Base-by-base conservation (phyloP, 2,797 vertebrate genomes). In the Alectoris magna region DNA sequence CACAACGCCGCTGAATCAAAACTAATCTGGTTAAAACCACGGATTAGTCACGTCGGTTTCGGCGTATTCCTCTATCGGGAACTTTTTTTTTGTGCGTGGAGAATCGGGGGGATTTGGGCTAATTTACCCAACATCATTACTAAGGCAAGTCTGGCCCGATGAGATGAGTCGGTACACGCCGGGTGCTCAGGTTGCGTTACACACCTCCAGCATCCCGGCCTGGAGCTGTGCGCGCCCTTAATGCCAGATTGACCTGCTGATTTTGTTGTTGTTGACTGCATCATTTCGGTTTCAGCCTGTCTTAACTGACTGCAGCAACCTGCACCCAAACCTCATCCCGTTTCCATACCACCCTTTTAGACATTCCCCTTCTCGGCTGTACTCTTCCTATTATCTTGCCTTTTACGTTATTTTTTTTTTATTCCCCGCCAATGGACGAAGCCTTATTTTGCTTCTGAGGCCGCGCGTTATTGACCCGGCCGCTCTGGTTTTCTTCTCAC, bases 1-100 rank as follows among this genome's bases (percentile, higher is more conserved):
- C 31, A 11, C 44, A 94, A 94, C 58, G 84, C 82, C 51, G 55
- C 84, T 87, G 96, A 97, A 93, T 96, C 96, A 90, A 81, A 93
- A 67, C 94, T 96, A 97, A 97, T 96, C 95, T 91, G 75, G 88
- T 93, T 94, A 93, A 95, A 94, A 91, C 79, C 69, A 43, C 79
- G 58, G 94, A 96, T 97, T 96, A 97, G 93, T 96, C 87, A 93
- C 41, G 49, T 94, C 88, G 71, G 63, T 94, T 95, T 93, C 55
- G 3, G 69, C 69, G 44, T 95, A 76, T 70, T 93, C 44, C 68
- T 73, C 69, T 84, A 87, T 84, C 53, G 38, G 70, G 71, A 93
- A 86, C 39, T 41, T 87, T 81, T 53, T 53, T 77, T 75, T 43
- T 73, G 75, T 92, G 89, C 58, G 48, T 93, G 84, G 88, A 92